Evolutionary conservation across 2,888 invertebrate species (phyloP).

Genomic region (Oligia latruncula): DNA sequence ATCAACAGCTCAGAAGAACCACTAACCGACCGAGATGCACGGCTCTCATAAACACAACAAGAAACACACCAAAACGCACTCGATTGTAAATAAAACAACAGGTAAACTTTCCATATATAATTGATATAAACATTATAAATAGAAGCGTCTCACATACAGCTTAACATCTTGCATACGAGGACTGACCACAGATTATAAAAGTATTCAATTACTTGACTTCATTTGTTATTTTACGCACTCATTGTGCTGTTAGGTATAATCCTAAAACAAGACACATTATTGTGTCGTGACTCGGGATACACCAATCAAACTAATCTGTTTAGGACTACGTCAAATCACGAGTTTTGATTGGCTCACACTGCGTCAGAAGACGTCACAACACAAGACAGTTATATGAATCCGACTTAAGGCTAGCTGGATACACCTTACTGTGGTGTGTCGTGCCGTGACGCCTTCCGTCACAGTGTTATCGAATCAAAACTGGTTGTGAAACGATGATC

Average conservation of each 20-base stretch:
- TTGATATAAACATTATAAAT: constrained; percentile 80
- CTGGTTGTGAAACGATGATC: neutral
- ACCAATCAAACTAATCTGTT: neutral
- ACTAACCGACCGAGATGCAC: neutral
- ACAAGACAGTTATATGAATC: neutral
- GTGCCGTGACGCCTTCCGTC: neutral
- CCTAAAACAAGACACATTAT: neutral
- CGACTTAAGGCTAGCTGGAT: neutral
- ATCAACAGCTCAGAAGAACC: neutral
- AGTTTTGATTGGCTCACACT: neutral
- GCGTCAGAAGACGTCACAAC: neutral
- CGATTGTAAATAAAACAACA: constrained; percentile 60
- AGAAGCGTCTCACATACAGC: constrained; percentile 75
- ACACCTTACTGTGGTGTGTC: neutral
- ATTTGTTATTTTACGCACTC: neutral
- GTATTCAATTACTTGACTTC: constrained; percentile 34
- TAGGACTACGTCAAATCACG: neutral
- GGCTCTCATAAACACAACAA: neutral
- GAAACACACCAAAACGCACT: no score
- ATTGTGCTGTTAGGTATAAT: neutral
- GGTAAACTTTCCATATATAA: constrained; percentile 81
- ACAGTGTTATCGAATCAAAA: neutral
- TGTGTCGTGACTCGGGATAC: neutral
- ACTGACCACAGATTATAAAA: constrained; percentile 45
- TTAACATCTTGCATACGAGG: constrained; percentile 41